Evolutionary conservation across 2,797 vertebrate genomes (phyloP).

Genomic region (Periophthalmus magnuspinnatus): DNA sequence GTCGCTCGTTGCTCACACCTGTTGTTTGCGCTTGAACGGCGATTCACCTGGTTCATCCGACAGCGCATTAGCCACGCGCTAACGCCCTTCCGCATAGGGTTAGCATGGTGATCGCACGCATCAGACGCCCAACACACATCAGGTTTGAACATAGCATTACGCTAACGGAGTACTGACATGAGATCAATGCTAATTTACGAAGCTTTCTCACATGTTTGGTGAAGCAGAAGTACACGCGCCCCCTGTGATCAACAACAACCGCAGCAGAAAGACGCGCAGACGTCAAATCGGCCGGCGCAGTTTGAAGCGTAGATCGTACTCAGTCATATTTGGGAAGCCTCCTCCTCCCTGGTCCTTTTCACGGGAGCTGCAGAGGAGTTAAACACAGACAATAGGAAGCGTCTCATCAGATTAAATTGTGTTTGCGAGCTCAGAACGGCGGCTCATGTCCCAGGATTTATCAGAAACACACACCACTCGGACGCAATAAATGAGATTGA

Average conservation of each 20-base stretch:
- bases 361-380: not conserved
- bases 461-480: constrained; percentile 28
- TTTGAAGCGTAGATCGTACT: not conserved
- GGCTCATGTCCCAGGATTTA: constrained; percentile 35
- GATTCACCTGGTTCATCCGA: no score
- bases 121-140: no score
- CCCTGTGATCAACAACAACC: not conserved
- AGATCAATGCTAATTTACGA: no score
- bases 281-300: not conserved
- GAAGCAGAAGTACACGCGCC: not conserved
- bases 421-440: constrained; percentile 33
- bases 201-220: not conserved
- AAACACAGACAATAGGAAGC: constrained; percentile 48
- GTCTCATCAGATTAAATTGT: constrained; percentile 61
- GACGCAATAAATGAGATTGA: constrained; percentile 53
- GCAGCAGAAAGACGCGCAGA: not conserved
- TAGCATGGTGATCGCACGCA: no score
- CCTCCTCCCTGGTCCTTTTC: not conserved
- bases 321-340: not conserved
- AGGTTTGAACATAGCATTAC: no score
- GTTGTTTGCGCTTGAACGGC: no score
- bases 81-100: no score
- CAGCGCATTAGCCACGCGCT: no score
- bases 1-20: no score
- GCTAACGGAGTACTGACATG: no score